Evolutionary conservation across 35 echinoderm and acorn worm genomes (phyloP), one percentile per base, ranked within the genome.

Genomic region (Chiridota heheva): DNA sequence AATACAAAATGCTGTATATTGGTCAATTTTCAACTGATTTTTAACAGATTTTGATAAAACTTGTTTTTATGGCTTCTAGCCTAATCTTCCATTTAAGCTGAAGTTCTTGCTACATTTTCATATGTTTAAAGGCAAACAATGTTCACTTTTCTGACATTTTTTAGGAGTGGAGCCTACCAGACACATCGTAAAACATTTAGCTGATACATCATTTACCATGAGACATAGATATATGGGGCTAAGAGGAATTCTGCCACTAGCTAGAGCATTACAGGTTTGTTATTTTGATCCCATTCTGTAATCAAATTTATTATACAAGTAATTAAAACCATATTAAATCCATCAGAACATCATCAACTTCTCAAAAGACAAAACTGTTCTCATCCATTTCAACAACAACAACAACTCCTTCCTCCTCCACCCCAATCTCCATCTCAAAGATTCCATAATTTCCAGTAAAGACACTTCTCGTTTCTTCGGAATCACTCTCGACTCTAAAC

Each of bases 241-340:
- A n/a, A 49, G 74, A 55, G 73, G 66, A 1, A 36, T 88, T 13
- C 41, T 84, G 7, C 91, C 91, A 29, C 73, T 95, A 27, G 86
- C 91, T 18, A 84, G 65, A 78, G 91, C 91, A 25, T 69, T 95
- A 40, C 81, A 69, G 64, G 91, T 95, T 63, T 33, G 86, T 5
- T 7, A 73, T 26, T 6, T 32, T 4, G 5, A 55, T 57, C 47
- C 34, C 29, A 64, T 31, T 31, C 22, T 35, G 3, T 3, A 17
- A 49, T 2, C 15, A 15, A n/a, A n/a, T n/a, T n/a, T n/a, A n/a
- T n/a, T n/a, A n/a, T n/a, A n/a, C n/a, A n/a, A n/a, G n/a, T n/a
- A 15, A 42, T 12, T 20, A 77, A 31, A 0, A 20, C 20, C 27
- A 8, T 0, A 48, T 18, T 20, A 59, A 17, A 48, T 22, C 0